Evolutionary conservation across 2,888 invertebrate genomes (phyloP).

Genomic region (Drosophila recens): DNA sequence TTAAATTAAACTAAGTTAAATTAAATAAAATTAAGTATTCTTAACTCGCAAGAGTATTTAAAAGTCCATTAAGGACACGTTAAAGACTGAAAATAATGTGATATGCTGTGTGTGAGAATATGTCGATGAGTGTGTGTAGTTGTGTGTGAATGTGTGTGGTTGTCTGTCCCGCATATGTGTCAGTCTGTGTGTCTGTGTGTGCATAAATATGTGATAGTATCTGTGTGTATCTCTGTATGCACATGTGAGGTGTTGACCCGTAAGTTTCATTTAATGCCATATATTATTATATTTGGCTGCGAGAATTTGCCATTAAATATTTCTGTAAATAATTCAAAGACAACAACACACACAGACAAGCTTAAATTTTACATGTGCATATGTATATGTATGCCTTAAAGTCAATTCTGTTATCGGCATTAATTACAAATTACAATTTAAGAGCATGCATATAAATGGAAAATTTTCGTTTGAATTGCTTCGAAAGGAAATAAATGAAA

Average conservation of each 20-base stretch:
- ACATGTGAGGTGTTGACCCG: slow-evolving; percentile 61
- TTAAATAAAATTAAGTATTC: not conserved
- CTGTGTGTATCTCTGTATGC: slow-evolving; percentile 6
- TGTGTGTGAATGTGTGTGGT: not conserved
- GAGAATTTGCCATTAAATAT: slow-evolving; percentile 40
- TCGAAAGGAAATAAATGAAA: not conserved
- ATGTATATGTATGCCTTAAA: slow-evolving; percentile 22
- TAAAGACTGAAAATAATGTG: slow-evolving; percentile 33
- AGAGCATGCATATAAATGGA: slow-evolving; percentile 9
- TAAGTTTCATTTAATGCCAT: slow-evolving; percentile 63
- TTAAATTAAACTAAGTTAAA: no score
- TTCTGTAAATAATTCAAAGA: slow-evolving; percentile 1
- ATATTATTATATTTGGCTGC: slow-evolving; percentile 56
- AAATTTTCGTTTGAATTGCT: slow-evolving; percentile 2
- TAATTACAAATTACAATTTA: slow-evolving; percentile 35
- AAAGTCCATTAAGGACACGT: slow-evolving; percentile 21
- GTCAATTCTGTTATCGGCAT: slow-evolving; percentile 21
- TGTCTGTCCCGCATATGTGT: slow-evolving; percentile 3
- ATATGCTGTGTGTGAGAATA: slow-evolving; percentile 3
- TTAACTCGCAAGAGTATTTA: slow-evolving; percentile 11
- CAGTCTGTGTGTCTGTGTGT: not conserved
- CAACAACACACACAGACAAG: slow-evolving; percentile 1
- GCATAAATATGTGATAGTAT: slow-evolving; percentile 1
- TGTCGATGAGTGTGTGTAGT: slow-evolving; percentile 5
- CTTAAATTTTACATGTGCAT: not conserved